Conservation (phyloP, 2,888 invertebrate species). For the Acrobasis consociella region DNA sequence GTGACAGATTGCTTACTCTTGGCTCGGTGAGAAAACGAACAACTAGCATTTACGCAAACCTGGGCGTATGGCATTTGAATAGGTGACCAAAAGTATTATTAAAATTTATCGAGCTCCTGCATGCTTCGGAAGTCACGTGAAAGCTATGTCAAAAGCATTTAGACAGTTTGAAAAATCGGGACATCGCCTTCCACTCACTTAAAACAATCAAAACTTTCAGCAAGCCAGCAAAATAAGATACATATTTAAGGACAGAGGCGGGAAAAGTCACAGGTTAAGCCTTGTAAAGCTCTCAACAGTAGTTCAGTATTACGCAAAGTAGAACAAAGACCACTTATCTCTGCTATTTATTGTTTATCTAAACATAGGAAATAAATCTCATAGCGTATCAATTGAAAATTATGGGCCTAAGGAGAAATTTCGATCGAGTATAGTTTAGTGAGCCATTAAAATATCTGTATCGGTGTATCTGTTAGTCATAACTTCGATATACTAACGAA, state of each 20-base stretch:
- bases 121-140: no score
- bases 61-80: no score
- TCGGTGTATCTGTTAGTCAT: no score
- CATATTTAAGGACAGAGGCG: constrained; percentile 3
- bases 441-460: neutral
- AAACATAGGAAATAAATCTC: constrained; percentile 17
- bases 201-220: no score
- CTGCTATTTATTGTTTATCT: constrained; percentile 22
- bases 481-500: no score
- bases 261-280: constrained; percentile 19
- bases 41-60: no score
- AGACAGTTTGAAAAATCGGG: no score
- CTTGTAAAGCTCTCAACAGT: constrained; percentile 7
- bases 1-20: no score
- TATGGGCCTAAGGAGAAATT: constrained; percentile 13
- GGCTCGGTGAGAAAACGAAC: no score
- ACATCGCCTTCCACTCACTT: neutral
- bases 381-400: constrained; percentile 17
- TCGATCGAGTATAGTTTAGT: constrained; percentile 3
- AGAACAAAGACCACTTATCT: constrained; percentile 21
- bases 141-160: no score
- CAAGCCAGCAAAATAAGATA: neutral
- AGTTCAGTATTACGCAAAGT: constrained; percentile 11
- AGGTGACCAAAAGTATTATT: no score
- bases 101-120: no score